Conservation (phyloP, 2,888 invertebrate genomes). For the Heteromurus nitidus region DNA sequence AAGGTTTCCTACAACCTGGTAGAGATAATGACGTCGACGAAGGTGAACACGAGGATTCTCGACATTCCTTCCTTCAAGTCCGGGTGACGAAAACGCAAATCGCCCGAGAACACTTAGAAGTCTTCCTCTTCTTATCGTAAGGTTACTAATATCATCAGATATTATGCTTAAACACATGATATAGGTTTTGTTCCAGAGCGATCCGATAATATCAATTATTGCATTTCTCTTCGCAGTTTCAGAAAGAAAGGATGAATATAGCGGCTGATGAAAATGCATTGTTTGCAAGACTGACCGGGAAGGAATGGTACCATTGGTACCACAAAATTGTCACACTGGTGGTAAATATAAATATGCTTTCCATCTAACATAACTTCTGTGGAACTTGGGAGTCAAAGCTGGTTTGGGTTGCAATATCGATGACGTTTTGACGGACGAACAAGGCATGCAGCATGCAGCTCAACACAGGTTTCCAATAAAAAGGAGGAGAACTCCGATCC, state of each 20-base stretch:
- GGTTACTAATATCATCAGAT: too few species aligned
- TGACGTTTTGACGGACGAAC: conserved; percentile 89
- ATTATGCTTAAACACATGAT: conserved; percentile 6
- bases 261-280: conserved; percentile 87
- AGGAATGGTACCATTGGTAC: conserved; percentile 76
- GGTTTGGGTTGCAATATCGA: conserved; percentile 82
- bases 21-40: conserved; percentile 68
- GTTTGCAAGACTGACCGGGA: conserved; percentile 84
- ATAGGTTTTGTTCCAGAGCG: too few species aligned
- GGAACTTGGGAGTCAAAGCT: conserved; percentile 72
- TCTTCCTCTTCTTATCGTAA: too few species aligned
- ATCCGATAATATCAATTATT: too few species aligned
- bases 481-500: conserved; percentile 81
- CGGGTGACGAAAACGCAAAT: too few species aligned
- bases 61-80: conserved; percentile 33
- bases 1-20: conserved; percentile 65
- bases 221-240: conserved; percentile 75
- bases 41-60: conserved; percentile 22
- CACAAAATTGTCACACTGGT: too few species aligned
- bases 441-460: conserved; percentile 78
- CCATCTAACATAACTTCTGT: too few species aligned
- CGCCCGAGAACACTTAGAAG: too few species aligned
- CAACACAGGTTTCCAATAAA: conserved; percentile 78
- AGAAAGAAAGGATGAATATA: conserved; percentile 85
- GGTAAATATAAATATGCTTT: too few species aligned